These are phyloP conservation scores for Limenitis arthemis DNA, from an alignment of 2,888 invertebrate species.

Conservation along the genomic window DNA sequence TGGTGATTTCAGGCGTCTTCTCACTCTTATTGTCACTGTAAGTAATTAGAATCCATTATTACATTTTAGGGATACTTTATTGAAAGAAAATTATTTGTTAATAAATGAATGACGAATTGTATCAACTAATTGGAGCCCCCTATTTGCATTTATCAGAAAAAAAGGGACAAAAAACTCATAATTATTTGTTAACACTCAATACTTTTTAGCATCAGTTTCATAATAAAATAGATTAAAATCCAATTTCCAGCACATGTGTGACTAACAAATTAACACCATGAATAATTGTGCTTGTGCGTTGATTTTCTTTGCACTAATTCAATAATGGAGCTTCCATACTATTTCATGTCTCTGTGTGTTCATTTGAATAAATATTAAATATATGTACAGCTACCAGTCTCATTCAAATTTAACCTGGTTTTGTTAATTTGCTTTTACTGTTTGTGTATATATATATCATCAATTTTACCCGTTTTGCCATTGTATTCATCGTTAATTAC, in stretches of 20 bases:
- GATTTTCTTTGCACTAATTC: slow-evolving; percentile 39
- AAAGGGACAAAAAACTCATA: too few species aligned
- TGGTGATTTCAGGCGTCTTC: slow-evolving; percentile 82
- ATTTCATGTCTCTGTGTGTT: background rate
- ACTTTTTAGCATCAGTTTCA: too few species aligned
- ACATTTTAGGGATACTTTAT: background rate
- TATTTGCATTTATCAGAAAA: too few species aligned
- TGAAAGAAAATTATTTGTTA: too few species aligned
- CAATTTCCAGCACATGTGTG: background rate
- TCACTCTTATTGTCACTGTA: slow-evolving; percentile 80
- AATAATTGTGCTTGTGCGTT: slow-evolving; percentile 34
- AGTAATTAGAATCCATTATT: slow-evolving; percentile 30
- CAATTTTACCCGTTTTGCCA: too few species aligned
- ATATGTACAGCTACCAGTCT: background rate
- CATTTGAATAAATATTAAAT: slow-evolving; percentile 4
- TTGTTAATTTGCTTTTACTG: background rate
- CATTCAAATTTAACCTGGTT: background rate
- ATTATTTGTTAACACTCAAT: too few species aligned
- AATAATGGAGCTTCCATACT: background rate
- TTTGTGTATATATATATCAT: background rate
- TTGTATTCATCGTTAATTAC: too few species aligned
- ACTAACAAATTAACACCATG: slow-evolving; percentile 16
- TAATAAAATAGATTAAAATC: background rate
- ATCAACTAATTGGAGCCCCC: too few species aligned
- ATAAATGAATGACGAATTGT: too few species aligned